Conservation (phyloP, 2,113 vertebrate species). For the Prunella fulvescens region DNA sequence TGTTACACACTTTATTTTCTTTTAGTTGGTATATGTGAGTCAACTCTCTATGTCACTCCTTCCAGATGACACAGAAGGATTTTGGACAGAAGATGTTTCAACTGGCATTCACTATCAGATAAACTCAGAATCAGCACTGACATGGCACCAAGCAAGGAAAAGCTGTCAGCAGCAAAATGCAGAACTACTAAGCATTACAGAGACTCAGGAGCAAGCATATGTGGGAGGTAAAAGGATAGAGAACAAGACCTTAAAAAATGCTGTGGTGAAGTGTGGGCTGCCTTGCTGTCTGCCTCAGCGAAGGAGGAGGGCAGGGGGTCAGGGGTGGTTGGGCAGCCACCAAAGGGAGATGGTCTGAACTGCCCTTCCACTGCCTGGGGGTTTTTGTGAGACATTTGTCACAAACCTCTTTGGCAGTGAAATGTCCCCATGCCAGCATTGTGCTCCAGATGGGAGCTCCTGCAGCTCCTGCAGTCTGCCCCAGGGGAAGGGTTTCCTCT, state of each 20-base stretch:
- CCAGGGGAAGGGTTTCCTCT: accelerated
- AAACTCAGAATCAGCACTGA: slow-evolving; percentile 81
- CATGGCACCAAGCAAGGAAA: slow-evolving; percentile 87
- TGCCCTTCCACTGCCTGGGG: not conserved
- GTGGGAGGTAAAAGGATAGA: slow-evolving; percentile 77
- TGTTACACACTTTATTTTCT: not conserved
- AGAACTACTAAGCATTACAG: slow-evolving; percentile 86
- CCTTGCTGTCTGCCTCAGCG: accelerated
- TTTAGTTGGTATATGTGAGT: not conserved
- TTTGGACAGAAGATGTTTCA: slow-evolving; percentile 83
- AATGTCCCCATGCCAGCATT: not conserved
- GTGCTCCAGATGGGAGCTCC: not conserved
- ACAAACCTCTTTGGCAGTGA: not conserved
- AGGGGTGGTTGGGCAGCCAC: not conserved
- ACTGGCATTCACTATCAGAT: slow-evolving; percentile 84
- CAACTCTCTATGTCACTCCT: not conserved
- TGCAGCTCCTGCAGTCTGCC: not conserved
- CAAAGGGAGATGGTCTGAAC: not conserved
- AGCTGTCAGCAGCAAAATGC: slow-evolving; percentile 89
- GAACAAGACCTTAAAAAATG: not conserved
- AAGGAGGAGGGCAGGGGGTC: not conserved
- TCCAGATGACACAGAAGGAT: slow-evolving; percentile 45
- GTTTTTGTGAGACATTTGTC: not conserved
- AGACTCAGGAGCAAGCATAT: slow-evolving; percentile 84
- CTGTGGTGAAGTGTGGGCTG: not conserved